Conservation (phyloP, 2,888 invertebrate genomes). For the Amphipoea lucens region DNA sequence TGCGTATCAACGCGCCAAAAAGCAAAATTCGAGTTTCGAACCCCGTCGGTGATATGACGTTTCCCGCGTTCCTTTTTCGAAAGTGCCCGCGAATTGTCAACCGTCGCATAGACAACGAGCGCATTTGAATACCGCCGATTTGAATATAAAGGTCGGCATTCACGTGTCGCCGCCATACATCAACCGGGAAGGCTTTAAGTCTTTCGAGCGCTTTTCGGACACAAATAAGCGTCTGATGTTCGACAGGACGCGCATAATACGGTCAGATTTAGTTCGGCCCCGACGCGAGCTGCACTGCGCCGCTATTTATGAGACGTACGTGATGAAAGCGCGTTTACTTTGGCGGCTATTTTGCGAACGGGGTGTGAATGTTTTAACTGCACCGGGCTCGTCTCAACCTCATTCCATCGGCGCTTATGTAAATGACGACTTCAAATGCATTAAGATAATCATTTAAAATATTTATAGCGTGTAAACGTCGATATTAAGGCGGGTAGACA, state of each 20-base stretch:
- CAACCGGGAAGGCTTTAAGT: conserved; percentile 87
- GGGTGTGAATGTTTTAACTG: conserved; percentile 79
- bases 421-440: conserved; percentile 81
- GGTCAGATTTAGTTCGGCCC: conserved; percentile 73
- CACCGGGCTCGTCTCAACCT: conserved; percentile 66
- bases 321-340: conserved; percentile 76
- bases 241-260: conserved; percentile 84
- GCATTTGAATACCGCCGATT: conserved; percentile 88
- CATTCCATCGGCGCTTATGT: conserved; percentile 73
- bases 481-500: conserved; percentile 86
- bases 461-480: conserved; percentile 88
- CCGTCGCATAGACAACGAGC: conserved; percentile 86
- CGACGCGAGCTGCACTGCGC: conserved; percentile 67
- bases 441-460: conserved; percentile 86
- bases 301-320: conserved; percentile 74
- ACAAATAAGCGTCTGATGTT: conserved; percentile 89
- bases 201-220: conserved; percentile 89
- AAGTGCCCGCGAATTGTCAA: conserved; percentile 88
- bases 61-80: conserved; percentile 87
- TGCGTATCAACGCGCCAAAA: conserved; percentile 88
- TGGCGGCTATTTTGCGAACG: conserved; percentile 74
- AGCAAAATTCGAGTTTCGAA: conserved; percentile 80
- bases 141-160: conserved; percentile 90
- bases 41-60: conserved; percentile 84
- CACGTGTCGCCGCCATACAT: conserved; percentile 88